Evolutionary conservation across 2,888 invertebrate genomes (phyloP), one percentile per base, ranked within the genome.

Genomic region (Teinopalpus imperialis): DNA sequence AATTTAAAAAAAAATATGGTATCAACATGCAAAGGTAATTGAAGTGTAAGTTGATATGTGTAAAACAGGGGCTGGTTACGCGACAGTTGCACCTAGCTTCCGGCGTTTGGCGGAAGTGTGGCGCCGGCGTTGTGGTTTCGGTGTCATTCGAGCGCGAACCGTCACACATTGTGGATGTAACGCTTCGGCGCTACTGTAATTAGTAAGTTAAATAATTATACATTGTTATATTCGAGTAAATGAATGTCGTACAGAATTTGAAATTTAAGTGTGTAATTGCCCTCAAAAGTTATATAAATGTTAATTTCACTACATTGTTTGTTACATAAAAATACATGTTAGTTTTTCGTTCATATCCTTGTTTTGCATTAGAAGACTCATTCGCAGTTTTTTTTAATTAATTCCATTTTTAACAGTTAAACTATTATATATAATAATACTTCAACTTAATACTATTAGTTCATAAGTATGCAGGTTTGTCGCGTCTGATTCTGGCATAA

Each of bases 41-140:
- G 35, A 29, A 29, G 41, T 41, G 46, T 41, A 46, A 46, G 34
- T 24, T 20, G 41, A 46, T 41, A 36, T 30, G 16, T 35, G 46
- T 35, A 30, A 24, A 32, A 35, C 34, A 12, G 29, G 40, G 45
- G 45, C 32, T 35, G 16, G 34, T 29, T 30, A n/a, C 24, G 30
- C 64, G 71, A 73, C 74, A 57, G 55, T 81, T 81, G 82, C 81
- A 81, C 70, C 72, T 69, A 68, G 67, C 81, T 82, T 86, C 85
- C 85, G 80, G 65, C 59, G 59, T 49, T 57, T 62, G 64, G 65
- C 76, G 85, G 83, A 83, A 81, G 66, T 54, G 53, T 53, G 81
- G 82, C 83, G 83, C 81, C 81, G 73, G 37, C 37, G 27, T 20
- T 20, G 74, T 69, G 72, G 69, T 70, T 71, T 70, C 62, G 54